Conservation (phyloP, 2,797 vertebrate genomes). For the Rhynchotus rufescens region DNA sequence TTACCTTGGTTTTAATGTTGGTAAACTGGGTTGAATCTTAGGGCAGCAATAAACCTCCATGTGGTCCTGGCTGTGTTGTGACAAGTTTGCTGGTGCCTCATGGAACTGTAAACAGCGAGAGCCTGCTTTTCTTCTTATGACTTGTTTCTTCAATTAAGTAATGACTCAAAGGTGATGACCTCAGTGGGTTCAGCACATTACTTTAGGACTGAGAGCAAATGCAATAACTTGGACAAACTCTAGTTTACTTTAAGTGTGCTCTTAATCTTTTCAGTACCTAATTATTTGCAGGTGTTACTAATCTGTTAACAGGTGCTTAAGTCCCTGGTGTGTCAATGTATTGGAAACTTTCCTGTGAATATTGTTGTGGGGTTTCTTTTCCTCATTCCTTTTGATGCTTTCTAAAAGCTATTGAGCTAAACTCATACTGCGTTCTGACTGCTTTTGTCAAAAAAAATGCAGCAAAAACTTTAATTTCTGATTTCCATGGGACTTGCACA, state of each 20-base stretch:
- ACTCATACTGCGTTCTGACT: background rate
- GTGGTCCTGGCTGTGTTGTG: background rate
- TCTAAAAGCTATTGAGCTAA: background rate
- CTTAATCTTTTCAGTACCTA: constrained; percentile 14
- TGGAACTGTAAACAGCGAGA: background rate
- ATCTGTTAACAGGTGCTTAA: constrained; percentile 27
- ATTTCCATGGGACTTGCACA: background rate
- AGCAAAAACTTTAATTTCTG: background rate
- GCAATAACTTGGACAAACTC: background rate
- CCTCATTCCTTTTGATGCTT: background rate
- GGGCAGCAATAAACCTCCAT: background rate
- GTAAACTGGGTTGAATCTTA: background rate
- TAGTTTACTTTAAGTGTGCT: background rate
- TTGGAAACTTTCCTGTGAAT: background rate
- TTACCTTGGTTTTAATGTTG: background rate
- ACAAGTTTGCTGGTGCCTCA: background rate
- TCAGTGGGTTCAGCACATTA: background rate
- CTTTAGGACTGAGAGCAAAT: background rate
- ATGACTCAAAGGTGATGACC: background rate
- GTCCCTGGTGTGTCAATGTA: background rate
- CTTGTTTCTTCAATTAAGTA: background rate
- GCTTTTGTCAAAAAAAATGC: background rate
- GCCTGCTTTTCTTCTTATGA: background rate
- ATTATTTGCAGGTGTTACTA: constrained; percentile 17
- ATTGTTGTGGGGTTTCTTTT: background rate